Base-by-base conservation (phyloP, 1,140 invertebrate genomes). In the Conus ventricosus region DNA sequence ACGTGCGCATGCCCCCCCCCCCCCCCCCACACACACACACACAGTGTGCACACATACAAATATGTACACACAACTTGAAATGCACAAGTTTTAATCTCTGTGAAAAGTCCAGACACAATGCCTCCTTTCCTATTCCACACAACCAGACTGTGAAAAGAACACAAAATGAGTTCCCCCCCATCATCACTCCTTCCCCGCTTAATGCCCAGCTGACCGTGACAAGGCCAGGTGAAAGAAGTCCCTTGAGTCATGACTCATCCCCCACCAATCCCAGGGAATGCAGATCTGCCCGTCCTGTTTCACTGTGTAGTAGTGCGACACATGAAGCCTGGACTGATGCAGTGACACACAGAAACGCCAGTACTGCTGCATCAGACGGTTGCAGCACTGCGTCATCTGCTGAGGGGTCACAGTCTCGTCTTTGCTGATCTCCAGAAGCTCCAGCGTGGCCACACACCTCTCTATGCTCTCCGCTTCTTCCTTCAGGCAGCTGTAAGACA, bases 231-330 rank as follows among this genome's bases (percentile, higher is more conserved):
- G 39, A 39, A 39, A 39, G 0, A 39, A 39, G 39, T 39, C 39
- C 39, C 39, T 39, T 39, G 39, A 39, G 57, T 60, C 57, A 60
- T 4, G 57, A 15, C 57, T 60, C 57, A 8, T 87, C 90, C 78
- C 91, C 90, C 55, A 88, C 81, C 97, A 99, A 94, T 99, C 97
- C 98, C 98, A 99, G 23, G 98, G 98, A 93, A 99, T 97, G 93
- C 98, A 98, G 87, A 99, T 96, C 89, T 98, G 97, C 6, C 98
- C 98, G 95, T 99, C 98, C 10, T 97, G 97, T 93, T 98, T 96
- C 20, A 99, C 97, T 0, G 98, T 98, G 94, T 98, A 99, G 95
- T 98, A 99, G 93, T 98, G 97, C 0, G 98, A 97, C 55, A 99
- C 96, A 93, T 97, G 97, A 0, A 99, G 93, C 92, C 97, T 96